Evolutionary conservation across 2,113 vertebrate genomes (phyloP).

Genomic region (Pygoscelis adeliae): DNA sequence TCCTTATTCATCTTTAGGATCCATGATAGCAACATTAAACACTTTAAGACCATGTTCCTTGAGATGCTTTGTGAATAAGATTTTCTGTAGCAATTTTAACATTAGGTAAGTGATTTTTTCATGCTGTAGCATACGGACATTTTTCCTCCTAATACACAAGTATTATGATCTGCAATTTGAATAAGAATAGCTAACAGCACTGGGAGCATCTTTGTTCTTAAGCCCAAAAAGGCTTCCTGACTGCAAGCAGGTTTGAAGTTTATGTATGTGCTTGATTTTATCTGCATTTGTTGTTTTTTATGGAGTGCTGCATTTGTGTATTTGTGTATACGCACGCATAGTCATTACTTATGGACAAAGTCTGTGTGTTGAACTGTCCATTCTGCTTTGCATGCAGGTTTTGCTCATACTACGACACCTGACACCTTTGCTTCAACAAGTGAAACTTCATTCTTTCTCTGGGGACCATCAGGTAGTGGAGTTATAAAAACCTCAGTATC

Average conservation of each 20-base stretch:
- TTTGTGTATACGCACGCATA: background rate
- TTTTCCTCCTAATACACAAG: background rate
- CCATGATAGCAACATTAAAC: background rate
- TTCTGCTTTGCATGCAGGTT: slow-evolving; percentile 53
- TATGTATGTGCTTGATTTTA: background rate
- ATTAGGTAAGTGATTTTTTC: background rate
- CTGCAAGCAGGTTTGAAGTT: background rate
- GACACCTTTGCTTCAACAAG: slow-evolving; percentile 72
- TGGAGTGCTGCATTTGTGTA: background rate
- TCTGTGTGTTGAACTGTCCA: background rate
- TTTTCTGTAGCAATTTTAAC: background rate
- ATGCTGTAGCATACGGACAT: background rate
- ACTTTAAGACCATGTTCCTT: background rate
- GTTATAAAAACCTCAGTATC: slow-evolving; percentile 66
- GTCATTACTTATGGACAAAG: background rate
- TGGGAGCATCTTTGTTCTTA: background rate
- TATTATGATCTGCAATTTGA: background rate
- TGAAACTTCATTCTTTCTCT: slow-evolving; percentile 82
- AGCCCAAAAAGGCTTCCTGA: background rate
- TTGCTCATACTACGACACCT: slow-evolving; percentile 64
- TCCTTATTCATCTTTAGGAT: background rate
- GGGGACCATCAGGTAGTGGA: slow-evolving; percentile 73
- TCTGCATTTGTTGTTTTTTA: background rate
- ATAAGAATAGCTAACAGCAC: background rate
- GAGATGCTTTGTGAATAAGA: background rate